Percentiles rank a stretch among this genome's conserved stretches.
Conservation (phyloP, 2,113 vertebrate species). For the Elephantulus edwardii region DNA sequence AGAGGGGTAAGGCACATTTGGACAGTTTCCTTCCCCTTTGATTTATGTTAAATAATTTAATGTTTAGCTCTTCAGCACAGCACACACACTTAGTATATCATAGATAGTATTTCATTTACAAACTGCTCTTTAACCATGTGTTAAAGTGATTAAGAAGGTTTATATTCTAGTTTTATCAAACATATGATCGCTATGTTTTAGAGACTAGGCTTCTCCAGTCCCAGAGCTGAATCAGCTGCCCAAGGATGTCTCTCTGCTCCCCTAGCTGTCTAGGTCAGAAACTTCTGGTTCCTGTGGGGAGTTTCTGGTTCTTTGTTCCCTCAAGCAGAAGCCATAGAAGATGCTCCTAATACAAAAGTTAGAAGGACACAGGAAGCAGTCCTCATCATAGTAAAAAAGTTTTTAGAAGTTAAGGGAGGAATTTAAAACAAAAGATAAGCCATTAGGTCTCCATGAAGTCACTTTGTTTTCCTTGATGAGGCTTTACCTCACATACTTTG, state of each 20-base stretch:
- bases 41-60: neutral
- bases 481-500: no score
- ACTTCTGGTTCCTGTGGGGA: neutral
- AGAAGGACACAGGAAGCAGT: no score
- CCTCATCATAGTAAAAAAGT: neutral
- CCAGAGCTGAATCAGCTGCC: no score
- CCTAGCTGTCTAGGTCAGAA: neutral
- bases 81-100: neutral
- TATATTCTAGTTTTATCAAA: neutral
- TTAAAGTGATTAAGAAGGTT: neutral
- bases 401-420: neutral
- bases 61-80: neutral
- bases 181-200: neutral
- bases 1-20: neutral
- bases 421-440: neutral
- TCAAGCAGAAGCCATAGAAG: neutral
- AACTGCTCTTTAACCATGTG: neutral
- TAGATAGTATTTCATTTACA: neutral
- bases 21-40: neutral
- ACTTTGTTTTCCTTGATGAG: neutral
- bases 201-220: no score
- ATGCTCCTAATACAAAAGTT: neutral
- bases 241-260: neutral
- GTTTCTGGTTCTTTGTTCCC: no score
- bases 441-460: neutral